phyloP scores from a whole-genome alignment of 2,113 vertebrate species.

The Limnothrissa miodon region DNA sequence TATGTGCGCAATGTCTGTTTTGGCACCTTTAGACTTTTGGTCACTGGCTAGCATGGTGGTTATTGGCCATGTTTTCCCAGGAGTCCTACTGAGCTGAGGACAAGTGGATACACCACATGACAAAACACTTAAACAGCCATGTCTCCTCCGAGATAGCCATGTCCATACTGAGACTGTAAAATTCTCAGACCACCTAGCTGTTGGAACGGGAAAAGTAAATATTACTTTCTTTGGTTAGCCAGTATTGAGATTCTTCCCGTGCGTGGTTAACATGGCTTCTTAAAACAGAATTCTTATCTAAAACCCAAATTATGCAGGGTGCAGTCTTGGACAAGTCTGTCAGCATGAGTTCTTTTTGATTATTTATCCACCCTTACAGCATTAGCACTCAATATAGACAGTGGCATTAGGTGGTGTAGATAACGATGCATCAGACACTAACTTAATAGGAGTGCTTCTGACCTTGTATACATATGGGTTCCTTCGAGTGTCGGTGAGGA shows the following conservation, averaged over 20 bases:
- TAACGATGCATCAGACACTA: background rate
- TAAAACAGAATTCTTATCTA: constrained; percentile 77
- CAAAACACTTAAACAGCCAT: constrained; percentile 65
- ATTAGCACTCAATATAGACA: background rate
- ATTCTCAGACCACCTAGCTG: constrained; percentile 66
- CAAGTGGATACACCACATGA: constrained; percentile 34
- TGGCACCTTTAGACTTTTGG: background rate
- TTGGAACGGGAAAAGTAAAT: constrained; percentile 67
- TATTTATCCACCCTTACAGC: background rate
- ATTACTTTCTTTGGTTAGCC: constrained; percentile 75
- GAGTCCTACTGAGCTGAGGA: background rate
- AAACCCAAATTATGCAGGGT: constrained; percentile 52
- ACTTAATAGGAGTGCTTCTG: constrained; percentile 35
- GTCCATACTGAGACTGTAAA: constrained; percentile 57
- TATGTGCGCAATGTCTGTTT: background rate
- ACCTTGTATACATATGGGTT: constrained; percentile 99
- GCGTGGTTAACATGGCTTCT: constrained; percentile 65
- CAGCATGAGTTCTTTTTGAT: background rate
- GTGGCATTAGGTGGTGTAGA: background rate
- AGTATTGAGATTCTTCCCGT: constrained; percentile 57
- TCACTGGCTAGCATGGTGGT: background rate
- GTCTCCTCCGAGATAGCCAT: constrained; percentile 56
- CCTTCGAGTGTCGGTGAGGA: constrained; percentile 92
- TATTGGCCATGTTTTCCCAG: background rate
- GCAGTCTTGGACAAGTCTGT: background rate